phyloP scores from a whole-genome alignment of 2,888 invertebrate genomes.

The Macaria liturata region DNA sequence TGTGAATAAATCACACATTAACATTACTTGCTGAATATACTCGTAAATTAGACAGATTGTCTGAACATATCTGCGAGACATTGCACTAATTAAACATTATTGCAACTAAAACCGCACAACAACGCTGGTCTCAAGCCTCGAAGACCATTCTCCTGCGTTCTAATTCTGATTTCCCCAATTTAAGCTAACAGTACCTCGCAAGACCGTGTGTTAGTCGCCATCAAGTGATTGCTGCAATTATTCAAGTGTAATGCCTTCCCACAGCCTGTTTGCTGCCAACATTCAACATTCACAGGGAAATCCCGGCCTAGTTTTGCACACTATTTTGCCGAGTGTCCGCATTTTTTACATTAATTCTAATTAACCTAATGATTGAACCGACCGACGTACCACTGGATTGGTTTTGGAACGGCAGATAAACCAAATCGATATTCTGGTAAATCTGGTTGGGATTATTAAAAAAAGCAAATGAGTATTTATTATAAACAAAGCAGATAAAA shows the following conservation, averaged over 20 bases:
- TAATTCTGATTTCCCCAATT: constrained; percentile 20
- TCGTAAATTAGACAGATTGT: too few relatives aligned
- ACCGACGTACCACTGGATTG: neutral
- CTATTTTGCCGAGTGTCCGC: constrained; percentile 10
- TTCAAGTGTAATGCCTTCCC: constrained; percentile 57
- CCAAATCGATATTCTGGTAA: neutral
- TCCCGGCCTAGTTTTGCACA: constrained; percentile 28
- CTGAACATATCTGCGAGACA: too few relatives aligned
- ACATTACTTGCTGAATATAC: too few relatives aligned
- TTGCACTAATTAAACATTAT: too few relatives aligned
- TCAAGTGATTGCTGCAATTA: constrained; percentile 62
- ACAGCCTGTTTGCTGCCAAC: constrained; percentile 45
- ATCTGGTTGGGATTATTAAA: too few relatives aligned
- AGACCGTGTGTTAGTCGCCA: constrained; percentile 53
- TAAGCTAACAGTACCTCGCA: constrained; percentile 22
- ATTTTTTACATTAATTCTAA: constrained; percentile 9
- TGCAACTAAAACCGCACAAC: neutral
- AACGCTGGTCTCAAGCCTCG: neutral
- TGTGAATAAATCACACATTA: too few relatives aligned
- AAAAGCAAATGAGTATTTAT: too few relatives aligned
- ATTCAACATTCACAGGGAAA: constrained; percentile 39
- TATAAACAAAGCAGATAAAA: too few relatives aligned
- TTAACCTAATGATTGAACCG: constrained; percentile 7
- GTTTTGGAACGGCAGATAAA: neutral
- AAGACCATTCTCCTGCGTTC: neutral